phyloP scores from a whole-genome alignment of 1,140 invertebrate genomes.

The Tetragnatha versicolor region DNA sequence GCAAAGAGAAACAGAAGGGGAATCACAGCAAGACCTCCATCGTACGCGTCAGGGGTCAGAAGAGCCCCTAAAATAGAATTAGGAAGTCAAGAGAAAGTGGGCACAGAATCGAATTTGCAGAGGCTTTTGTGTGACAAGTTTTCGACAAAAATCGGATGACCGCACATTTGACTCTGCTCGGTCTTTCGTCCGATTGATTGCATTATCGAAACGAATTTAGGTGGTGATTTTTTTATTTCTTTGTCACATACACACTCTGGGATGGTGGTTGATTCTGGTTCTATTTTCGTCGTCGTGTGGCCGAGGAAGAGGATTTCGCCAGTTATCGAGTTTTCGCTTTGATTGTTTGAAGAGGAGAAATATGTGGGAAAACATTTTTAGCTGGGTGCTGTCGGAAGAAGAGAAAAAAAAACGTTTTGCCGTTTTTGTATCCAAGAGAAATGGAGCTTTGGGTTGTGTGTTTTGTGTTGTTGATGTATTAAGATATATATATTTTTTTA shows the following conservation, averaged over 20 bases:
- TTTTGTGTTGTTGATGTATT: too few relatives aligned
- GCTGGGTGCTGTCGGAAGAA: too few relatives aligned
- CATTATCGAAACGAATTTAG: conserved; percentile 9
- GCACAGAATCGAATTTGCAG: conserved; percentile 39
- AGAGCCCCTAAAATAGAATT: conserved; percentile 38
- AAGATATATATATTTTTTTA: too few relatives aligned
- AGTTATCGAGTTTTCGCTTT: conserved; percentile 7
- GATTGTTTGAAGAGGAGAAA: not conserved
- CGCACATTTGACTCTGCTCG: conserved; percentile 8
- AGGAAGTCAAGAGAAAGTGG: conserved; percentile 39
- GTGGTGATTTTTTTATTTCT: not conserved
- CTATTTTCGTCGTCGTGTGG: conserved; percentile 21
- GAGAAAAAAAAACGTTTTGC: too few relatives aligned
- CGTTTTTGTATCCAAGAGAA: too few relatives aligned
- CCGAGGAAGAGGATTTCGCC: not conserved
- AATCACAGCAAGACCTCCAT: too few relatives aligned
- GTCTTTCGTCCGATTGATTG: conserved; percentile 29
- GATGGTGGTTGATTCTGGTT: not conserved
- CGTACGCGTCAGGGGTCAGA: too few relatives aligned
- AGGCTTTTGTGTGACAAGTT: conserved; percentile 44
- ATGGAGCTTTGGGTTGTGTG: too few relatives aligned
- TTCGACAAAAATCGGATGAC: conserved; percentile 48
- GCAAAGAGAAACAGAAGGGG: too few relatives aligned
- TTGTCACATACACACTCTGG: not conserved
- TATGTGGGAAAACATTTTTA: too few relatives aligned